phyloP scores from a whole-genome alignment of 2,888 invertebrate genomes.

The Drosophila rellima region DNA sequence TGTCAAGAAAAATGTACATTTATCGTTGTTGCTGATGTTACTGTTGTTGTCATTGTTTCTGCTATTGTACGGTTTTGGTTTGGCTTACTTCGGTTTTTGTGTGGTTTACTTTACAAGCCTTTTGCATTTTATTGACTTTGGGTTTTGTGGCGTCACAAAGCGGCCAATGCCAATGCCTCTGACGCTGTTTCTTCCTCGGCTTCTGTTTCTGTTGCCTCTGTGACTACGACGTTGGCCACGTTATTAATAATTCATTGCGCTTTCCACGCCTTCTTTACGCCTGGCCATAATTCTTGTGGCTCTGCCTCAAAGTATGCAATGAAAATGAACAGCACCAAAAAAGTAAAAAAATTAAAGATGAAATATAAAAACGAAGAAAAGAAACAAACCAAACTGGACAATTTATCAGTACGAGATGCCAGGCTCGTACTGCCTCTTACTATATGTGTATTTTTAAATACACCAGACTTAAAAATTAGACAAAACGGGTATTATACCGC shows the following conservation, averaged over 20 bases:
- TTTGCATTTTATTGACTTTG: conserved; percentile 46
- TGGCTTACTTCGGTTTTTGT: conserved; percentile 21
- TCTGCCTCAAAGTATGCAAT: conserved; percentile 65
- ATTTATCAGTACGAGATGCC: conserved; percentile 56
- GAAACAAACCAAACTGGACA: conserved; percentile 34
- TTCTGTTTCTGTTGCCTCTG: conserved; percentile 4
- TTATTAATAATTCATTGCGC: conserved; percentile 79
- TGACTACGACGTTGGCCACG: conserved; percentile 28
- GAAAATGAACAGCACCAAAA: conserved; percentile 33
- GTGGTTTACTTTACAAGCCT: conserved; percentile 36
- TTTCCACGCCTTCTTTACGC: conserved; percentile 68
- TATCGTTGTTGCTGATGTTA: conserved; percentile 33
- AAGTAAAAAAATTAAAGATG: conserved; percentile 9
- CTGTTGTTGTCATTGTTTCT: conserved; percentile 7
- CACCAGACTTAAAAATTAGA: conserved; percentile 7
- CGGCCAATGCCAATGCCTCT: not conserved
- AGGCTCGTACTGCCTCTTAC: not conserved
- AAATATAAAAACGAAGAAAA: conserved; percentile 8
- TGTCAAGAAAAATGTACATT: conserved; percentile 64
- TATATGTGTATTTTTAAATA: conserved; percentile 19
- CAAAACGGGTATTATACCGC: not conserved
- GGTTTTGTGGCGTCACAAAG: conserved; percentile 27
- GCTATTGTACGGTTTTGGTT: conserved; percentile 19
- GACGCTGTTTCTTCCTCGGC: not conserved
- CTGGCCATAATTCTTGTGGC: conserved; percentile 69